phyloP scores from a whole-genome alignment of 2,888 invertebrate genomes.

The Amphimallon solstitiale region DNA sequence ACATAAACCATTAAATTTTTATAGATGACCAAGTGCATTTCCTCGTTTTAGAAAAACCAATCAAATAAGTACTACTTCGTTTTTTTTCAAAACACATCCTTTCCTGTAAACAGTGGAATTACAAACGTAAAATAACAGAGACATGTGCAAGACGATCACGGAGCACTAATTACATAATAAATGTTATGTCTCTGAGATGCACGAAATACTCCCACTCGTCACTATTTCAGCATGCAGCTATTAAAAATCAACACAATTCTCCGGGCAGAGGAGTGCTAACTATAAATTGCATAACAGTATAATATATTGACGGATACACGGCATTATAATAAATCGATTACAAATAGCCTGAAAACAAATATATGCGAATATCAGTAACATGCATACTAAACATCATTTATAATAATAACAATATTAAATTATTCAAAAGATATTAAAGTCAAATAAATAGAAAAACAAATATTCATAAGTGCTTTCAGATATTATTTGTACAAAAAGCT shows the following conservation, averaged over 20 bases:
- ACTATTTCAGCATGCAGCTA: too few relatives aligned
- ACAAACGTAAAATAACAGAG: background rate
- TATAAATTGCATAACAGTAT: background rate
- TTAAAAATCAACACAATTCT: background rate
- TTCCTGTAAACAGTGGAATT: too few relatives aligned
- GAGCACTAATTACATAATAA: constrained; percentile 6
- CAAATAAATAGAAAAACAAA: background rate
- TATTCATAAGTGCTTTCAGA: too few relatives aligned
- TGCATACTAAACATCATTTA: background rate
- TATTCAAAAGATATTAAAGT: background rate
- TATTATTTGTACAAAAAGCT: too few relatives aligned
- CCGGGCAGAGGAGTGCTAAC: background rate
- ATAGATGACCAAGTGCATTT: too few relatives aligned
- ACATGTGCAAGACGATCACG: constrained; percentile 15
- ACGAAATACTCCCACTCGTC: too few relatives aligned
- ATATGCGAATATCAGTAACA: background rate
- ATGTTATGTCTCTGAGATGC: constrained; percentile 1
- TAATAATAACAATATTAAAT: background rate
- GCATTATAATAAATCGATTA: constrained; percentile 7
- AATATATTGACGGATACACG: background rate
- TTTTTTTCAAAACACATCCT: too few relatives aligned
- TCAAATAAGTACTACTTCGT: too few relatives aligned
- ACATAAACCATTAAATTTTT: too few relatives aligned
- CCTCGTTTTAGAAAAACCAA: too few relatives aligned
- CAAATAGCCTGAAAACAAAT: constrained; percentile 9